Evolutionary conservation across 2,113 vertebrate species (phyloP).

Genomic region (Pavo muticus): DNA sequence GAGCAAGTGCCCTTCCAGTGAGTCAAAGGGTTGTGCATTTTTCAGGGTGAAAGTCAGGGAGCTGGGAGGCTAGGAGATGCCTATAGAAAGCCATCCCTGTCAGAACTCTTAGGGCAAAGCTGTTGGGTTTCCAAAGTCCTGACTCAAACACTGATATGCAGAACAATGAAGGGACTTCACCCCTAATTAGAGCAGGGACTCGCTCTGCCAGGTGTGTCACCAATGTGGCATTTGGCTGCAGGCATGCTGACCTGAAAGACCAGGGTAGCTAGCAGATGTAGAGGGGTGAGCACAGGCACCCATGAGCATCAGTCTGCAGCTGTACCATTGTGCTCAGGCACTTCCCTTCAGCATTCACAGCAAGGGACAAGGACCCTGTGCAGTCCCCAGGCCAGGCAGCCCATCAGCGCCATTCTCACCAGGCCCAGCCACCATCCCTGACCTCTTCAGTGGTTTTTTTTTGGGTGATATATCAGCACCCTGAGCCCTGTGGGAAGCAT

Average conservation of each 20-base stretch:
- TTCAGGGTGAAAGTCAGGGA: background rate
- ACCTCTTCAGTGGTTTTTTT: too few relatives aligned
- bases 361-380: background rate
- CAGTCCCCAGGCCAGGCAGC: background rate
- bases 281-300: accelerated
- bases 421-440: too few relatives aligned
- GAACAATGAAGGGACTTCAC: background rate
- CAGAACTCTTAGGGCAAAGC: background rate
- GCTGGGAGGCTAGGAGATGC: background rate
- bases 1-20: accelerated
- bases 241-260: background rate
- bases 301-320: background rate
- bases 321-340: accelerated
- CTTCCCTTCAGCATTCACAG: background rate
- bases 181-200: background rate
- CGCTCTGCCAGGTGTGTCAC: background rate
- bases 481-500: too few relatives aligned
- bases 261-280: background rate
- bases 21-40: accelerated
- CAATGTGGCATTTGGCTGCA: background rate
- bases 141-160: background rate
- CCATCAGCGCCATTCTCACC: too few relatives aligned
- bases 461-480: too few relatives aligned
- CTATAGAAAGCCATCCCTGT: background rate
- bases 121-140: background rate